Evolutionary conservation across 1,140 invertebrate species (phyloP).

Genomic region (Cherax destructor): DNA sequence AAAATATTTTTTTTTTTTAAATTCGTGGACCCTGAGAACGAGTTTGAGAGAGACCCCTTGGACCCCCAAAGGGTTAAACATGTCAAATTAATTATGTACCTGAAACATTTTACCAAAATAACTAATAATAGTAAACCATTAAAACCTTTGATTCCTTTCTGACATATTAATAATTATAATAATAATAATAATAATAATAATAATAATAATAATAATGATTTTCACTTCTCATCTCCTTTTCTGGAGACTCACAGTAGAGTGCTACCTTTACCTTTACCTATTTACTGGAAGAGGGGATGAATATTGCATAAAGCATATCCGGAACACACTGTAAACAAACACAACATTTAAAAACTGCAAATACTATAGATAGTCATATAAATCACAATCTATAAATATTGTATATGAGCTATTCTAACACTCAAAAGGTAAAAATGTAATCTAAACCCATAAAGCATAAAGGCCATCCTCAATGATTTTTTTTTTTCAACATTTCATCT

Average conservation of each 20-base stretch:
- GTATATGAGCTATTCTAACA: background rate
- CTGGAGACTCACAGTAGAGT: background rate
- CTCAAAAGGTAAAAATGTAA: background rate
- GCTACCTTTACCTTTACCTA: constrained; percentile 57
- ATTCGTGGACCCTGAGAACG: no score
- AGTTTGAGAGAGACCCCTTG: no score
- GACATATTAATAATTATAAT: background rate
- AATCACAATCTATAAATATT: background rate
- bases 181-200: background rate
- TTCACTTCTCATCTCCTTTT: background rate
- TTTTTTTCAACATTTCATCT: background rate
- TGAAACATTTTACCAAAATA: background rate
- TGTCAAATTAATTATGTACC: background rate
- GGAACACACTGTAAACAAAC: constrained; percentile 70
- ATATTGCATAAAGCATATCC: constrained; percentile 64
- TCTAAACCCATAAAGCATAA: background rate
- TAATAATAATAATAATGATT: background rate
- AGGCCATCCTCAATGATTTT: background rate
- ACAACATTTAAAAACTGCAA: constrained; percentile 54
- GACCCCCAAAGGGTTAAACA: no score
- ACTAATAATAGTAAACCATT: background rate
- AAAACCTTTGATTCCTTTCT: background rate
- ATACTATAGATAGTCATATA: background rate
- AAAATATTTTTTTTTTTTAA: no score
- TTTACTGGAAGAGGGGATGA: constrained; percentile 62